Base-by-base conservation (phyloP, 1,140 invertebrate genomes). In the Ooceraea biroi region DNA sequence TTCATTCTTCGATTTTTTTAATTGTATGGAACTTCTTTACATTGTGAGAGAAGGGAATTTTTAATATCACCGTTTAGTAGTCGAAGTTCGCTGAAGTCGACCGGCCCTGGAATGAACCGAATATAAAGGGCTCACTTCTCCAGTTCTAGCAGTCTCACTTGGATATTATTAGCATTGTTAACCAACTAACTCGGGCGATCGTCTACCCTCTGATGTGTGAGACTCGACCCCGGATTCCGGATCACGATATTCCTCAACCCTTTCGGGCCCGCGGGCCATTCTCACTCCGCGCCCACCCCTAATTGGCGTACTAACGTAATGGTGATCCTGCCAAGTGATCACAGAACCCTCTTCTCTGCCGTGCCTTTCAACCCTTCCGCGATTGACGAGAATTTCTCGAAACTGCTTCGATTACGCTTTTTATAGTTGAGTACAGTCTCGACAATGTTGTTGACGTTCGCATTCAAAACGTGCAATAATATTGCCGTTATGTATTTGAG, bases 121-220 rank as follows among this genome's bases (percentile, higher is more conserved):
- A 69, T 88, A 88, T 80, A 87, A 90, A 90, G 85, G 88, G 87
- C 89, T 86, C 87, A 66, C 86, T 65, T 82, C 58, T 76, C 71
- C 27, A 17, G 50, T 46, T 87, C 85, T 88, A 77, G 55, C 44
- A 77, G 60, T 82, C 72, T 84, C 90, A 87, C 87, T 88, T 84
- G 74, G 91, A 92, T 93, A 93, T 93, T 92, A 94, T 94, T 94
- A 94, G 93, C 92, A 93, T 94, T 93, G 92, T 94, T 94, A 94
- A 94, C 92, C 92, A 91, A 93, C 89, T 93, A 92, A 94, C 91
- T 91, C 76, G 83, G 88, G 84, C 88, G 86, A 87, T 92, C 90
- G 36, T 36, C 91, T 88, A 91, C 90, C 90, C 91, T 90, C 89
- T 86, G 77, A 88, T 84, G 85, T 87, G 88, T 85, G 86, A 89